phyloP scores from a whole-genome alignment of 2,888 invertebrate species.

The Conchocele bisecta region DNA sequence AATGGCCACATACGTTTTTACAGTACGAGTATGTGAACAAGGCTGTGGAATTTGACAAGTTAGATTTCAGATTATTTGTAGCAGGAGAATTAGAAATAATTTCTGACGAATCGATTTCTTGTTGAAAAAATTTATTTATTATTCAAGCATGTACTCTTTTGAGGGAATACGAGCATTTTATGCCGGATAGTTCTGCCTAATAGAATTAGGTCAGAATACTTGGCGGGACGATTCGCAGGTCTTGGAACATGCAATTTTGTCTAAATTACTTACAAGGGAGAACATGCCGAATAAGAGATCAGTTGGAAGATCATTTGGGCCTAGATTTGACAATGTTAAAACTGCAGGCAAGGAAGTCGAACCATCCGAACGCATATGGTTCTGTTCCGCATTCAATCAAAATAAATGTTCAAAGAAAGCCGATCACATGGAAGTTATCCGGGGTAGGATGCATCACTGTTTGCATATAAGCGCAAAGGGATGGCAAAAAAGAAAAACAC shows the following conservation, averaged over 20 bases:
- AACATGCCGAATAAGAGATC: no score
- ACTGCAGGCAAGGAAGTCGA: background rate
- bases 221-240: conserved; percentile 1
- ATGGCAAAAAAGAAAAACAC: conserved; percentile 4
- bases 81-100: background rate
- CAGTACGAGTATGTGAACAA: conserved; percentile 2
- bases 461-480: background rate
- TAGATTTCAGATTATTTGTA: background rate
- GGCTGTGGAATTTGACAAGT: background rate
- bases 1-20: background rate
- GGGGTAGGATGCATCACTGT: no score
- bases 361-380: background rate
- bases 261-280: background rate
- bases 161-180: background rate
- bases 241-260: background rate
- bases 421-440: no score
- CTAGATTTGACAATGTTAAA: background rate
- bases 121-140: conserved; percentile 1
- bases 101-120: background rate
- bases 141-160: background rate
- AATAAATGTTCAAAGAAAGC: background rate
- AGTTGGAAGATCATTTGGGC: background rate
- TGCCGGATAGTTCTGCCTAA: conserved; percentile 1
- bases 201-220: conserved; percentile 1
- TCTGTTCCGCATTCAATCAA: background rate